phyloP scores from a whole-genome alignment of 2,113 vertebrate species.

The Irena cyanogastra region DNA sequence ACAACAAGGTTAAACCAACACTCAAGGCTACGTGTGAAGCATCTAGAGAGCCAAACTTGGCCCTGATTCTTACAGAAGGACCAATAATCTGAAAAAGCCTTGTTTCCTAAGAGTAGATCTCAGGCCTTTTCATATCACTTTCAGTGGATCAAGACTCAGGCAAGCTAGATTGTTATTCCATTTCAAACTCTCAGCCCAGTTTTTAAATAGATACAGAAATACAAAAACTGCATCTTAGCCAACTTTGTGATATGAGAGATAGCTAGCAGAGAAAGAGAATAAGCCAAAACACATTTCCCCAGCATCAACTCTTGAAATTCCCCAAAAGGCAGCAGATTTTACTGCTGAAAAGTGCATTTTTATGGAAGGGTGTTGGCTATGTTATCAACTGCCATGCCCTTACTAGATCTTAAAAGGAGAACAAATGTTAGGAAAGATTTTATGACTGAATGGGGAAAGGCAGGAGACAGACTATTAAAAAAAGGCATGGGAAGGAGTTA shows the following conservation, averaged over 20 bases:
- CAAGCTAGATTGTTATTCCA: background rate
- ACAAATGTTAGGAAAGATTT: constrained; percentile 43
- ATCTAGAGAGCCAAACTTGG: background rate
- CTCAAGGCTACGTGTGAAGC: background rate
- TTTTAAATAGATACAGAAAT: background rate
- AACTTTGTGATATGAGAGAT: background rate
- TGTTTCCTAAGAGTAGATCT: background rate
- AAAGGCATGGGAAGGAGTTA: constrained; percentile 60
- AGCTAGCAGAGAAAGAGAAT: background rate
- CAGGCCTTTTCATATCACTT: background rate
- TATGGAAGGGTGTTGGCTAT: background rate
- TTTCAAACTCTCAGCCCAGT: background rate
- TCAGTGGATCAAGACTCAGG: background rate
- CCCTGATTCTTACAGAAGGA: background rate
- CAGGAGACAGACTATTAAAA: constrained; percentile 49
- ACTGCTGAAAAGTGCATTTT: constrained; percentile 40
- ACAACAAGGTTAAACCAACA: background rate
- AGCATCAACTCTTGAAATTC: background rate
- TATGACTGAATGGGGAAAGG: constrained; percentile 33
- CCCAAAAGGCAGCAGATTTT: constrained; percentile 16
- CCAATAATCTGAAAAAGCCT: background rate
- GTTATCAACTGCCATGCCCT: constrained; percentile 31
- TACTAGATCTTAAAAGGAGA: constrained; percentile 46
- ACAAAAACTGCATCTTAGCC: background rate
- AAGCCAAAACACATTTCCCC: background rate